phyloP scores from a whole-genome alignment of 2,888 invertebrate species.

The Limnephilus lunatus region DNA sequence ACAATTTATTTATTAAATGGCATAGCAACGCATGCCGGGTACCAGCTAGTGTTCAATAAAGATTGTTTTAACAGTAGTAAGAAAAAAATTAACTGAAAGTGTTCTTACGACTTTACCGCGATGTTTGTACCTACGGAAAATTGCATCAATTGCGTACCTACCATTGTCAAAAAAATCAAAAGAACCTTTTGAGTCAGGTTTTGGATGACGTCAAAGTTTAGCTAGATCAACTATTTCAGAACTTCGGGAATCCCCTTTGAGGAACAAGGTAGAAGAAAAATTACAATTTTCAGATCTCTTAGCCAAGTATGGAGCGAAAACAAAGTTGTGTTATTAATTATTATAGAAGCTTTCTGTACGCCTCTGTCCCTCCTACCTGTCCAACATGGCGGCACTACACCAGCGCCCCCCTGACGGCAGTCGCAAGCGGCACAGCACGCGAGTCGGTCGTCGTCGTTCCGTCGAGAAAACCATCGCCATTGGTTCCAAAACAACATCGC shows the following conservation, averaged over 20 bases:
- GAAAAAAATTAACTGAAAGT: no score
- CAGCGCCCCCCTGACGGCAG: constrained; percentile 60
- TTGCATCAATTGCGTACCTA: no score
- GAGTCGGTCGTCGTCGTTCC: constrained; percentile 56
- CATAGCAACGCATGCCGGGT: no score
- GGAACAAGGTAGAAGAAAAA: neutral
- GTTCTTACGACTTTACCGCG: no score
- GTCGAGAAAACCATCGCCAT: neutral
- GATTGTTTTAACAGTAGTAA: no score
- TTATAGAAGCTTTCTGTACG: neutral
- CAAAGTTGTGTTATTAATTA: neutral
- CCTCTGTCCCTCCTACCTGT: constrained; percentile 42
- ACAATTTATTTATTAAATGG: no score
- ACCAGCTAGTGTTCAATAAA: no score
- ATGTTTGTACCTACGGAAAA: no score
- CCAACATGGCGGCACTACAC: constrained; percentile 62
- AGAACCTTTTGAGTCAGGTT: neutral
- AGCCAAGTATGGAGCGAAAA: neutral
- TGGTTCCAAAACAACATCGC: constrained; percentile 38
- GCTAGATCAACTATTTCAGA: neutral
- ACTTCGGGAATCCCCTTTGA: neutral
- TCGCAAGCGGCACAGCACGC: constrained; percentile 52
- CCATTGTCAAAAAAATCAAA: no score
- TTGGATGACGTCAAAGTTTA: neutral
- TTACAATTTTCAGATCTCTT: neutral